Evolutionary conservation across 1,140 invertebrate genomes (phyloP), one percentile per base, ranked within the genome.

Genomic region (Propsilocerus akamusi): DNA sequence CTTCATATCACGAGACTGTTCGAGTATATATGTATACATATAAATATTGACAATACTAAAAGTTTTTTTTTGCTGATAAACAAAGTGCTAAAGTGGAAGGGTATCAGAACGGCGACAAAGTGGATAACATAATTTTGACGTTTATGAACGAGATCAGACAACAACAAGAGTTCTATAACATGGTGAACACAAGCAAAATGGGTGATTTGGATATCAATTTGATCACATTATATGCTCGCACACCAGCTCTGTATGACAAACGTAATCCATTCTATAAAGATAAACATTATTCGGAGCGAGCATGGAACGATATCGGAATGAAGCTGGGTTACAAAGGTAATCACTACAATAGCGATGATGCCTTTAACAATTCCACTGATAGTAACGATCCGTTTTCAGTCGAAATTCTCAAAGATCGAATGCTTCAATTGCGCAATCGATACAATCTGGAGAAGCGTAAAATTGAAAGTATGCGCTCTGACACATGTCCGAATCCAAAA

Each of bases 371-470:
- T n/a, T n/a, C n/a, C n/a, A n/a, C n/a, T n/a, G n/a, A n/a, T n/a
- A n/a, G n/a, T n/a, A n/a, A n/a, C n/a, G n/a, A n/a, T n/a, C n/a
- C 17, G 10, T 37, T 26, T 47, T 24, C 25, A 65, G 63, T 61
- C 47, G 53, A 56, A 20, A 54, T 61, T 22, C 49, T 65, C 7
- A 59, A 61, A 30, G 63, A 65, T 30, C 63, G 63, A 5, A 65
- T 65, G 57, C 53, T 61, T 5, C 63, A 62, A 14, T 48, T 65
- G 8, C 56, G 63, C 6, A 65, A 65, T 54, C 63, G 63, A 12
- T 65, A 64, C 32, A 65, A 65, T 48, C 58, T 65, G 11, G 63
- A 65, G 46, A 65, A 65, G 47, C 56, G 63, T 5, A 62, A 63
- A 3, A 48, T 65, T 3, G 63, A 65, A 22, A 56, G 41, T 49